Conservation (phyloP, 2,113 vertebrate species). For the Pterocles gutturalis region DNA sequence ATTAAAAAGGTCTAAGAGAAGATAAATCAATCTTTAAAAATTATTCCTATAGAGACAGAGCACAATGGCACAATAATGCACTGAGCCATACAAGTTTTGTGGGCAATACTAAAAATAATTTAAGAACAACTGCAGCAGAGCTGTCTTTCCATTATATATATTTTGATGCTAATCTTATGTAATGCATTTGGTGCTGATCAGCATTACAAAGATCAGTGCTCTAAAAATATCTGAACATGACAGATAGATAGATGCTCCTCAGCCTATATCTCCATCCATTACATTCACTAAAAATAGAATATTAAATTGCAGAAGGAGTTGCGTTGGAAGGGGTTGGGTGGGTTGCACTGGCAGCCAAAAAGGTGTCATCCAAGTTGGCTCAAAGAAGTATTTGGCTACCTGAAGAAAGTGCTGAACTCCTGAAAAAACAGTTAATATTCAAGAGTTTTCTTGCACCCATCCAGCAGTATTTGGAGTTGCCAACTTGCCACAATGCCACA, state of each 20-base stretch:
- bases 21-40: neutral
- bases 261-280: conserved; percentile 27
- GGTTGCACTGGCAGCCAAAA: neutral
- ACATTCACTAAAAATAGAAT: conserved; percentile 41
- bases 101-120: conserved; percentile 61
- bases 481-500: neutral
- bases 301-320: neutral
- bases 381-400: neutral
- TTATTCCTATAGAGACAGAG: neutral
- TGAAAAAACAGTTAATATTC: neutral
- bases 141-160: conserved; percentile 54
- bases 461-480: neutral
- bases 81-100: neutral
- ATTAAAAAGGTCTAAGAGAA: neutral
- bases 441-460: neutral
- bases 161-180: conserved; percentile 69
- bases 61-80: neutral
- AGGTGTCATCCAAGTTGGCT: neutral
- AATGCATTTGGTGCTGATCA: conserved; percentile 66
- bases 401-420: neutral
- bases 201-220: conserved; percentile 67
- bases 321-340: neutral
- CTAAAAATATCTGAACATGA: conserved; percentile 67
- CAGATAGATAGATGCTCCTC: conserved; percentile 64
- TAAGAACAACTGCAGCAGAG: conserved; percentile 44